A percentile compares a stretch with the other conserved stretches of the same genome.
Evolutionary conservation across 2,797 vertebrate species (phyloP).

Genomic region (Anniella stebbinsi): DNA sequence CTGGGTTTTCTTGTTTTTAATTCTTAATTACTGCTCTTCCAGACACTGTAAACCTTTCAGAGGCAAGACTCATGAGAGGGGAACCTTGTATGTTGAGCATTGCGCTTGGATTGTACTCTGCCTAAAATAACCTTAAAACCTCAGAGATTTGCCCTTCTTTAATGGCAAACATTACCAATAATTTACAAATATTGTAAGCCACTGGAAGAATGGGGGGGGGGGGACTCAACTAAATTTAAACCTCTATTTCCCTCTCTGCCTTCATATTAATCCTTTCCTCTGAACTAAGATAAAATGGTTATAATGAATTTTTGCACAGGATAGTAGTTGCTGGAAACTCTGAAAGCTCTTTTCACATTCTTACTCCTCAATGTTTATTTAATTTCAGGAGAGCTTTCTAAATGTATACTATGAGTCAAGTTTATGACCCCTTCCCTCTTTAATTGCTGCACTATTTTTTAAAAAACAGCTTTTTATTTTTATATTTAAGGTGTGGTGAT

Average conservation of each 20-base stretch:
- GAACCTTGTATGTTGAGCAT: background rate
- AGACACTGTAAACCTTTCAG: background rate
- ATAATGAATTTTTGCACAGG: constrained; percentile 38
- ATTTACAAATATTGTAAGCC: background rate
- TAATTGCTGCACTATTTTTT: constrained; percentile 81
- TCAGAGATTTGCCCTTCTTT: background rate
- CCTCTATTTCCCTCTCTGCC: background rate
- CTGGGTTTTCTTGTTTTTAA: background rate
- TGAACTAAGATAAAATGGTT: background rate
- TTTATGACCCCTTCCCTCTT: constrained; percentile 78
- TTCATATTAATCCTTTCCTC: constrained; percentile 8
- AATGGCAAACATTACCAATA: constrained; percentile 2
- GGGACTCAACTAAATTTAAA: background rate
- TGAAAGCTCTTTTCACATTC: constrained; percentile 75
- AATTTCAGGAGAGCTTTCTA: constrained; percentile 72
- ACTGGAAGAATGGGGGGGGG: background rate
- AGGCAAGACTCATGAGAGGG: background rate
- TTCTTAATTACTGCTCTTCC: background rate
- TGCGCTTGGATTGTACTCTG: background rate
- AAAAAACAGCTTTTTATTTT: constrained; percentile 78
- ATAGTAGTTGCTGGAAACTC: constrained; percentile 66
- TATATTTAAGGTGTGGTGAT: constrained; percentile 76
- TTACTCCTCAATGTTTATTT: constrained; percentile 72
- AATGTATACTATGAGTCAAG: constrained; percentile 68
- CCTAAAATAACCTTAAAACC: constrained; percentile 4